Evolutionary conservation across 2,113 vertebrate species (phyloP).

Genomic region (Tautogolabrus adspersus): DNA sequence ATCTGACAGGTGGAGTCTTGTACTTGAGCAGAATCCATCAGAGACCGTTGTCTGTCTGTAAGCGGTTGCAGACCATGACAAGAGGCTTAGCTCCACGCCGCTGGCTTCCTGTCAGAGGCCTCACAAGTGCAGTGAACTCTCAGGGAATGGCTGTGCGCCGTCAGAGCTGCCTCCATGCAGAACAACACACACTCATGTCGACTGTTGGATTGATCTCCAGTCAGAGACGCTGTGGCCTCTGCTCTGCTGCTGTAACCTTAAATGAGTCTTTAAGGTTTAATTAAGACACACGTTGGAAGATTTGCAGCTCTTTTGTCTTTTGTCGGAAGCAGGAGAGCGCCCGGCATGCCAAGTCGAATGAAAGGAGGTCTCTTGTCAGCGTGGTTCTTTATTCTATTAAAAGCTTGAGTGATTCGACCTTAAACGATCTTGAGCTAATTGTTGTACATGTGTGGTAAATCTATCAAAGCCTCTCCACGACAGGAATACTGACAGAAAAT

Average conservation of each 20-base stretch:
- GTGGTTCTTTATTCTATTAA: constrained; percentile 62
- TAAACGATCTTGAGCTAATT: constrained; percentile 67
- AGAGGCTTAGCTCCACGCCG: constrained; percentile 54
- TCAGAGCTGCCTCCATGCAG: constrained; percentile 47
- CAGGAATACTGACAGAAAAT: constrained; percentile 33
- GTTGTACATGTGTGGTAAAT: constrained; percentile 47
- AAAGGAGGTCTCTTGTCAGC: constrained; percentile 59
- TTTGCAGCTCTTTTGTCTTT: constrained; percentile 35
- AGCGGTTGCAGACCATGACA: constrained; percentile 69
- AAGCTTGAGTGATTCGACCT: constrained; percentile 70
- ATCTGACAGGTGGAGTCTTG: constrained; percentile 42
- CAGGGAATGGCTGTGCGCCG: constrained; percentile 35
- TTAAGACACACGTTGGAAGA: constrained; percentile 54
- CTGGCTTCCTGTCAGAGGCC: constrained; percentile 61
- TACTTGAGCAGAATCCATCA: constrained; percentile 52
- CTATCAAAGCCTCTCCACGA: constrained; percentile 41
- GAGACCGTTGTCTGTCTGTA: constrained; percentile 45
- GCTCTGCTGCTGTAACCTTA: constrained; percentile 41
- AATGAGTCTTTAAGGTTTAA: constrained; percentile 54
- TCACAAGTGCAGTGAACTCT: constrained; percentile 62
- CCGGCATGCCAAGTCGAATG: constrained; percentile 35
- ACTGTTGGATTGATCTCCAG: constrained; percentile 44
- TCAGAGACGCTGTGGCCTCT: constrained; percentile 28
- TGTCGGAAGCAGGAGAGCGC: constrained; percentile 43
- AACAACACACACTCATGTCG: constrained; percentile 23